These are phyloP conservation scores for Gastrophysa polygoni DNA, from an alignment of 2,888 invertebrate species.

Conservation along the genomic window DNA sequence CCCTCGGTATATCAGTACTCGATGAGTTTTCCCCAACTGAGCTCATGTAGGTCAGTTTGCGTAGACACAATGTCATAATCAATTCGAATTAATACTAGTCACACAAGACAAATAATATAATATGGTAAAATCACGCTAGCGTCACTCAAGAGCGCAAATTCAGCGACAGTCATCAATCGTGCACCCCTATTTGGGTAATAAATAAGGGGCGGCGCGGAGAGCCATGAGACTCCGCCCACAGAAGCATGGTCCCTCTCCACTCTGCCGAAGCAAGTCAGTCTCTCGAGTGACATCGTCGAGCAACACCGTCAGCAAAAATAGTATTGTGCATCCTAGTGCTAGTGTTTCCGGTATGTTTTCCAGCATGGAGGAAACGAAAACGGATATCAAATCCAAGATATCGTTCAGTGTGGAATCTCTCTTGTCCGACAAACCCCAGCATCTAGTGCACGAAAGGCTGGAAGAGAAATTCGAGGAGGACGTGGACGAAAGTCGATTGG, in stretches of 20 bases:
- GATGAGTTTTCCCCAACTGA: too few relatives aligned
- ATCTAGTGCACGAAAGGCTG: conserved; percentile 26
- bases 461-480: conserved; percentile 41
- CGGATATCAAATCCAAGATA: conserved; percentile 66
- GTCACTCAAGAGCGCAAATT: conserved; percentile 44
- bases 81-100: conserved; percentile 52
- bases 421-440: conserved; percentile 49
- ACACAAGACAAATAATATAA: conserved; percentile 54
- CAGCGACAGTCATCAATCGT: conserved; percentile 48
- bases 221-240: conserved; percentile 39
- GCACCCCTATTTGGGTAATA: conserved; percentile 48
- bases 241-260: conserved; percentile 45
- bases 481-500: conserved; percentile 40
- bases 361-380: conserved; percentile 54
- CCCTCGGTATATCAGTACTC: too few relatives aligned
- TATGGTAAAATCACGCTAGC: conserved; percentile 51
- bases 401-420: conserved; percentile 77
- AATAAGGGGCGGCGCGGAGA: conserved; percentile 43
- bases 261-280: conserved; percentile 39
- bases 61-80: conserved; percentile 41
- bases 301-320: conserved; percentile 35
- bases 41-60: too few relatives aligned
- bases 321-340: conserved; percentile 20
- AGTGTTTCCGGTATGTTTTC: conserved; percentile 36
- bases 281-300: conserved; percentile 36